Percentiles rank a stretch among this genome's conserved stretches.
phyloP scores from a whole-genome alignment of 2,888 invertebrate species.

The Epirrhoe tristata region DNA sequence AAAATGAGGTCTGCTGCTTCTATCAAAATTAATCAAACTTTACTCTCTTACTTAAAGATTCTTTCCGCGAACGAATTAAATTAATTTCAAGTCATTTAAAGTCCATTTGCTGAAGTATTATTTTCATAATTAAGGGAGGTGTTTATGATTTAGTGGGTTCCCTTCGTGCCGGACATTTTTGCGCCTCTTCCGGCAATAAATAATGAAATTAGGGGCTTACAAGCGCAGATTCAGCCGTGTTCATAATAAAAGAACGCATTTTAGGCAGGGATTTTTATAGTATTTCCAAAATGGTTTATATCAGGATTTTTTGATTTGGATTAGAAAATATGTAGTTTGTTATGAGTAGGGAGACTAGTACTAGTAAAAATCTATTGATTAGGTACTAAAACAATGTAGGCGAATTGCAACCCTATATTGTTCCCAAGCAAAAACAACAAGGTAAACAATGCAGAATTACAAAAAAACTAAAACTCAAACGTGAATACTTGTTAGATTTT shows the following conservation, averaged over 20 bases:
- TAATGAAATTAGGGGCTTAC: conserved; percentile 65
- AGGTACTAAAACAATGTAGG: too few species aligned
- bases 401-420: too few species aligned
- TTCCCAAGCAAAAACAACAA: too few species aligned
- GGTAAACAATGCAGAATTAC: too few species aligned
- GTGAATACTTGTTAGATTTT: too few species aligned
- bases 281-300: background rate
- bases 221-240: conserved; percentile 34
- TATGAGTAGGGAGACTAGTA: too few species aligned
- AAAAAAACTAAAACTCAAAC: too few species aligned
- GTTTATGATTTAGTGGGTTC: conserved; percentile 66
- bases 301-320: too few species aligned
- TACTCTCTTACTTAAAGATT: conserved; percentile 52
- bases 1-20: too few species aligned
- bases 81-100: conserved; percentile 57
- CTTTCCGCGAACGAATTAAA: conserved; percentile 54
- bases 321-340: too few species aligned
- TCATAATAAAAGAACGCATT: conserved; percentile 31
- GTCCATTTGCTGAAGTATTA: conserved; percentile 62
- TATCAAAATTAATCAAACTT: conserved; percentile 20
- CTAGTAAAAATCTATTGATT: too few species aligned
- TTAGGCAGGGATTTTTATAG: conserved; percentile 7
- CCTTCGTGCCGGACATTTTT: conserved; percentile 60
- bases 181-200: conserved; percentile 64
- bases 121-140: conserved; percentile 72